Conservation (phyloP, 2,113 vertebrate genomes). For the Pungitius pungitius region DNA sequence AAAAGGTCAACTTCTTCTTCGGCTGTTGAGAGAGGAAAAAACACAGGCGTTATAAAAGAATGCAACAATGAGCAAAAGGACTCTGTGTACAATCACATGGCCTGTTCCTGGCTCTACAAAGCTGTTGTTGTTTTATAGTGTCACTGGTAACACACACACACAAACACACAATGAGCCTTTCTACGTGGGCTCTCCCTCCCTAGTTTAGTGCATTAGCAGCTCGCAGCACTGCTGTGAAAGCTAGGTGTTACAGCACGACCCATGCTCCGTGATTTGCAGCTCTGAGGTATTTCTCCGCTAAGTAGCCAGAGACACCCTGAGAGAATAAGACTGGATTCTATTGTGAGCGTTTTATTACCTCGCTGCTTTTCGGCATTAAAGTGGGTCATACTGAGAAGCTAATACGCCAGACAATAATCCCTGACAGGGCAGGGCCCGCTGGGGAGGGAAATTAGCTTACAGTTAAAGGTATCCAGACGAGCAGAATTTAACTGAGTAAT, state of each 20-base stretch:
- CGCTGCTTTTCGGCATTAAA: constrained; percentile 58
- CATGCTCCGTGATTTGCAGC: constrained; percentile 10
- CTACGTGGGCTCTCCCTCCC: constrained; percentile 32
- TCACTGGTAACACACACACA: constrained; percentile 49
- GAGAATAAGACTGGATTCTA: constrained; percentile 49
- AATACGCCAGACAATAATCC: constrained; percentile 46
- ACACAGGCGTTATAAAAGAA: constrained; percentile 1
- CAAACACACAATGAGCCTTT: constrained; percentile 70
- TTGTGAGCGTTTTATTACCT: constrained; percentile 50
- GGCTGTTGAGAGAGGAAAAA: constrained; percentile 55
- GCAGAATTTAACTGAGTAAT: constrained; percentile 16
- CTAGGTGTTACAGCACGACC: constrained; percentile 38
- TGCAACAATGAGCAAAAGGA: constrained; percentile 14
- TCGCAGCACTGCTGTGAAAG: neutral
- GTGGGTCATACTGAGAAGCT: constrained; percentile 43
- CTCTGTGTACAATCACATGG: constrained; percentile 35
- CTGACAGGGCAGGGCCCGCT: constrained; percentile 3
- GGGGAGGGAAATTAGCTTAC: constrained; percentile 12
- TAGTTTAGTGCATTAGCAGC: constrained; percentile 26
- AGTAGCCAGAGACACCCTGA: constrained; percentile 51
- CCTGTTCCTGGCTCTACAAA: constrained; percentile 62
- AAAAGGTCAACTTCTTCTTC: constrained; percentile 73
- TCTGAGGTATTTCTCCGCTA: constrained; percentile 48
- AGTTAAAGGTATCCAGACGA: constrained; percentile 18
- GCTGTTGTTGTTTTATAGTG: constrained; percentile 66